Evolutionary conservation across 2,888 invertebrate species (phyloP), one percentile per base, ranked within the genome.

Genomic region (Ectemnius lituratus): DNA sequence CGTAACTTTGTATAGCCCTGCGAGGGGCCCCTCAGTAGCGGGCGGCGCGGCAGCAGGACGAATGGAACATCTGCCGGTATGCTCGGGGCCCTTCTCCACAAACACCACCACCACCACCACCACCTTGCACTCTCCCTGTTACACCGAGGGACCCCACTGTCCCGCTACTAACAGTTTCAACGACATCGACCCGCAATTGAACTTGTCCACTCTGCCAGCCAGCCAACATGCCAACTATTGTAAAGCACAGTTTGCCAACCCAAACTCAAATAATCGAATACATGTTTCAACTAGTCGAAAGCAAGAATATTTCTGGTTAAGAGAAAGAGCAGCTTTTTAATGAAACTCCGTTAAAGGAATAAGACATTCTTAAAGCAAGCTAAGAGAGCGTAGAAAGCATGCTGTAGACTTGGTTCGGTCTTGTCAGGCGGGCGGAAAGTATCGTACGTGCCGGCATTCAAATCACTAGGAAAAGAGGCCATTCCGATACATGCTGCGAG

Each of bases 41-140:
- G 83, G 83, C 84, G 85, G 85, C 80, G 83, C 84, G 85, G 85
- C 80, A 82, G 85, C 37, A 37, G 37, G 81, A 86, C 87, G 87
- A 87, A 88, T 85, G 88, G 85, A 90, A 90, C 90, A 90, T 90
- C 90, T 90, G 90, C 89, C 89, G 83, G 52, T 37, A 84, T 87
- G 87, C 86, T 83, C 82, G 85, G 75, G 79, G 81, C 79, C 79
- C 80, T 82, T 82, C 82, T 81, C 79, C 84, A 80, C 37, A 37
- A 87, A 85, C 81, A 37, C 37, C 37, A 85, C 79, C 81, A 85
- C 76, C 81, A 85, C 76, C 81, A 85, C 79, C 81, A 85, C 76
- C 81, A 81, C 82, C 84, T 86, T 87, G 84, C 86, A 81, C 83
- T 76, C 82, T 37, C 37, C 37, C 37, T 78, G 81, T 84, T 84